Evolutionary conservation across 2,113 vertebrate species (phyloP), one percentile per base, ranked within the genome.

Genomic region (Phyllopteryx taeniolatus): DNA sequence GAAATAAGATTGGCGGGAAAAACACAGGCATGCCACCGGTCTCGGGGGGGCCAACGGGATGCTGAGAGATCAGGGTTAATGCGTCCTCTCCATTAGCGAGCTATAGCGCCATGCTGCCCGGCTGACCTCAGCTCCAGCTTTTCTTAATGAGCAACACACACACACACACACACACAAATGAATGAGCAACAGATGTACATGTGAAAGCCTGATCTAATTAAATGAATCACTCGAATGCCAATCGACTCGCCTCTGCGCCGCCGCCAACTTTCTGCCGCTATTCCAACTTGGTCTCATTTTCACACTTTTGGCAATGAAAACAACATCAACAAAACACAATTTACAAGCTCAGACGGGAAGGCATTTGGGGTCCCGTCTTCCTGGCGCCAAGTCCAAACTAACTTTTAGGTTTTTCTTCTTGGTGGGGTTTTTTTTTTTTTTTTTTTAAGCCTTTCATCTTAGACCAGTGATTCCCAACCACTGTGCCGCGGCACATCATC

Each of bases 1-100:
- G 90, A 92, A 91, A 90, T 44, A 66, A 27, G 42, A 66, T 47
- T 66, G 63, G n/a, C 63, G 43, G 17, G 77, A 75, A 83, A 27
- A 83, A 84, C 78, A 81, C 82, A 47, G 78, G 79, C 85, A 73
- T 85, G 83, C 84, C 87, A 86, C 69, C 65, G 12, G 76, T 88
- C 88, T 68, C 85, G 0, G 51, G 89, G 89, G 91, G 4, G 8
- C 17, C 59, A 2, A 42, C 85, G 35, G 56, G 72, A 76, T 73
- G 82, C 77, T 77, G 72, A 79, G 42, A 65, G 82, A 75, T 71
- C 70, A 79, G 85, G 88, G 90, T 89, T 92, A 91, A 91, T 91
- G 88, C 78, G 79, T 86, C 83, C 68, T 51, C 80, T 78, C 68
- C 85, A 89, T 89, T 85, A 82, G 81, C 80, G 71, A 66, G 39